Percentiles rank a stretch among this genome's conserved stretches.
These are phyloP conservation scores for Leucoraja ocellata DNA, from an alignment of 2,797 vertebrate species.

Conservation along the genomic window DNA sequence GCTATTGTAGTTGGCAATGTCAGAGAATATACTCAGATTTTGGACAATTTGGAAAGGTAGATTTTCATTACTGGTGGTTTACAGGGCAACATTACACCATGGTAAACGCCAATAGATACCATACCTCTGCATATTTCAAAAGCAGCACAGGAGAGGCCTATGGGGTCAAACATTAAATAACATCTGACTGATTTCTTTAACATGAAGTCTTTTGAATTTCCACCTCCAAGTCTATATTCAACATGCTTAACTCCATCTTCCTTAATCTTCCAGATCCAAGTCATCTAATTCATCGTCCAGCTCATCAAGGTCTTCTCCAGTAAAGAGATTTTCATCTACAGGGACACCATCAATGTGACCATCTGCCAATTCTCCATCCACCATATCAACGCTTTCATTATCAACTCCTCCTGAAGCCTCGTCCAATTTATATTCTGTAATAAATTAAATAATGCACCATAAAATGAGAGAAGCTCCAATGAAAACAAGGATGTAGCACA, in stretches of 20 bases:
- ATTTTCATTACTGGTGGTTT: background rate
- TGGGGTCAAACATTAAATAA: slow-evolving; percentile 31
- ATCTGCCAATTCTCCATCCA: slow-evolving; percentile 54
- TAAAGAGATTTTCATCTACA: slow-evolving; percentile 96
- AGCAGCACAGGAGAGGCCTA: slow-evolving; percentile 28
- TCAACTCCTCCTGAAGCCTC: slow-evolving; percentile 83
- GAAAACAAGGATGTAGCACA: background rate
- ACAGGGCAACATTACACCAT: background rate
- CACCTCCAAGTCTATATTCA: slow-evolving; percentile 20
- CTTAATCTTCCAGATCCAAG: slow-evolving; percentile 82
- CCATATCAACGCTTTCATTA: slow-evolving; percentile 67
- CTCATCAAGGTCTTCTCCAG: slow-evolving; percentile 93
- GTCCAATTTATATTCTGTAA: slow-evolving; percentile 76
- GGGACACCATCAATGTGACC: slow-evolving; percentile 75
- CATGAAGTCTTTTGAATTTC: slow-evolving; percentile 31
- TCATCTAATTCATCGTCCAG: slow-evolving; percentile 93
- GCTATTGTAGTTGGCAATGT: background rate
- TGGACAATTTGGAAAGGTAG: slow-evolving; percentile 9
- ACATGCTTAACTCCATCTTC: background rate
- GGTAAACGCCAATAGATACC: background rate
- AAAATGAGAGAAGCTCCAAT: background rate
- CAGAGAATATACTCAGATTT: slow-evolving; percentile 20
- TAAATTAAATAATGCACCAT: slow-evolving; percentile 44
- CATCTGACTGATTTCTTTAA: slow-evolving; percentile 1
- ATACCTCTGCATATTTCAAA: slow-evolving; percentile 10